These are phyloP conservation scores for Bos javanicus DNA, from an alignment of 2,113 vertebrate species.

Conservation along the genomic window DNA sequence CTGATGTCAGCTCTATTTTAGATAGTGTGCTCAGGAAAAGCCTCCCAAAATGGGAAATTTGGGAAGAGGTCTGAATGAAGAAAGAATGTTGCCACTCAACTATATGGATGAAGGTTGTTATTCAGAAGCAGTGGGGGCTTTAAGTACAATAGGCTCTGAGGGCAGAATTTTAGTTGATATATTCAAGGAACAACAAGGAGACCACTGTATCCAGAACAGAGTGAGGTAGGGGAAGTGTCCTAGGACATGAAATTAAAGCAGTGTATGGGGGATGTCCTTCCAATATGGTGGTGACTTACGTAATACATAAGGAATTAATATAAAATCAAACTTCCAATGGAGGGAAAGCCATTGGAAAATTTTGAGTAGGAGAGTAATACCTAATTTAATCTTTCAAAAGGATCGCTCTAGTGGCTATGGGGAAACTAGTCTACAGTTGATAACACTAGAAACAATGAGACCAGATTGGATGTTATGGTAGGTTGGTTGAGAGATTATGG, in stretches of 20 bases:
- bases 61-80: background rate
- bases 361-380: background rate
- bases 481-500: background rate
- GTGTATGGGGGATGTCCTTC: background rate
- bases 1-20: background rate
- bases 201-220: background rate
- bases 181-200: background rate
- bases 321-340: background rate
- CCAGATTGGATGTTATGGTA: background rate
- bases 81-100: background rate
- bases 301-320: background rate
- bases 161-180: background rate
- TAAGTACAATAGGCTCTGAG: background rate
- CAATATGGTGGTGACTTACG: background rate
- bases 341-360: background rate
- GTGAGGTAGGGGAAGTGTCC: background rate
- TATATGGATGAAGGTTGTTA: background rate
- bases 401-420: background rate
- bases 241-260: background rate
- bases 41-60: background rate
- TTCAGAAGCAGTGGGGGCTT: background rate
- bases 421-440: background rate
- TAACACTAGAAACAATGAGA: background rate
- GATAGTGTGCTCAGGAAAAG: background rate
- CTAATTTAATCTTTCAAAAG: background rate